Conservation (phyloP, 2,888 invertebrate species). For the Limnephilus marmoratus region DNA sequence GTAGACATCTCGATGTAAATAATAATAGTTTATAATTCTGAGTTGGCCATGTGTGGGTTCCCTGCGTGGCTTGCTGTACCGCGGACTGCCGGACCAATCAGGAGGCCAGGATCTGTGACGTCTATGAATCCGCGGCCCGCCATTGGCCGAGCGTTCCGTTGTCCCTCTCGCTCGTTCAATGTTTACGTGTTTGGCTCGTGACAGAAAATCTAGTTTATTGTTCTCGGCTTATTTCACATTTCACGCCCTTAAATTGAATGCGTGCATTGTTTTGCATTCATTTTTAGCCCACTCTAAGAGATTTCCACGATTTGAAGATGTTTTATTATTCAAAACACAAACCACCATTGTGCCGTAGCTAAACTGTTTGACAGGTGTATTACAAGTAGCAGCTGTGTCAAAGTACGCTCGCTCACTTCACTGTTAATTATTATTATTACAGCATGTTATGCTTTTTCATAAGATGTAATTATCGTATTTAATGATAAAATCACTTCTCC, state of each 20-base stretch:
- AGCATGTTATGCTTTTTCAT: neutral
- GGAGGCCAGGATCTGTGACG: slow-evolving; percentile 56
- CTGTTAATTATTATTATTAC: neutral
- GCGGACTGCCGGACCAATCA: slow-evolving; percentile 55
- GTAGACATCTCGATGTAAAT: slow-evolving; percentile 57
- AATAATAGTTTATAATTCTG: slow-evolving; percentile 52
- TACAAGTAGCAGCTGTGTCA: slow-evolving; percentile 46
- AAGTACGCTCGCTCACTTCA: slow-evolving; percentile 22
- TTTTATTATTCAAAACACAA: neutral
- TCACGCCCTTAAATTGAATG: slow-evolving; percentile 52
- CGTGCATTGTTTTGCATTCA: slow-evolving; percentile 12
- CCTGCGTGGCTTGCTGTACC: slow-evolving; percentile 58
- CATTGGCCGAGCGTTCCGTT: slow-evolving; percentile 58
- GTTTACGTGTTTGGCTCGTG: slow-evolving; percentile 66
- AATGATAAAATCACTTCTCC: neutral
- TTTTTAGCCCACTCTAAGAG: neutral
- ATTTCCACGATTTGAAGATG: neutral
- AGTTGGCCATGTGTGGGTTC: slow-evolving; percentile 50
- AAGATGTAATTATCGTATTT: neutral
- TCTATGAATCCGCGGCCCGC: slow-evolving; percentile 41
- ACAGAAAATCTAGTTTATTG: slow-evolving; percentile 59
- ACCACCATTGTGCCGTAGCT: neutral
- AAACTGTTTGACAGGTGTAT: slow-evolving; percentile 47
- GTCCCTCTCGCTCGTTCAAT: slow-evolving; percentile 62
- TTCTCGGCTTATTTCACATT: slow-evolving; percentile 49